These are phyloP conservation scores for Ophraella communa DNA, from an alignment of 2,888 invertebrate species.

Conservation along the genomic window DNA sequence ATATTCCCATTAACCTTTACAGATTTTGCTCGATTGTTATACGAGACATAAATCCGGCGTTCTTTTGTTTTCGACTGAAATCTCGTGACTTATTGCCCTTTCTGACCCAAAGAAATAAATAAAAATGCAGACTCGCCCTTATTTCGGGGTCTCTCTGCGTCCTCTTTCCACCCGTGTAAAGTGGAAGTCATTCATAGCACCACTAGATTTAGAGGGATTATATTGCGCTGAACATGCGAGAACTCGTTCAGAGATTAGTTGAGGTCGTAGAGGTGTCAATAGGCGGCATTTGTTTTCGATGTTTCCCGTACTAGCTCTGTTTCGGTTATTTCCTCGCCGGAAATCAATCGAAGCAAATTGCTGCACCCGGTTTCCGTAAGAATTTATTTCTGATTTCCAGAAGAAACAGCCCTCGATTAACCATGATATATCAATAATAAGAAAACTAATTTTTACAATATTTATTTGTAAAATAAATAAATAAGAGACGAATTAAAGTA, in stretches of 20 bases:
- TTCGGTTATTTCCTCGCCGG: conserved; percentile 4
- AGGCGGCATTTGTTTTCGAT: conserved; percentile 29
- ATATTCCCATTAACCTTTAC: conserved; percentile 28
- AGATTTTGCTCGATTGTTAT: conserved; percentile 25
- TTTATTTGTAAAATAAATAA: too few species aligned
- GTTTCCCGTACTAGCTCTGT: conserved; percentile 15
- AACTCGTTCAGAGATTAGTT: conserved; percentile 28
- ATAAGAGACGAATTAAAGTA: too few species aligned
- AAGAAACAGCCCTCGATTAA: too few species aligned
- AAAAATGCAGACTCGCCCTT: conserved; percentile 26
- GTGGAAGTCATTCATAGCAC: conserved; percentile 26
- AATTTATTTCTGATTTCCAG: background rate
- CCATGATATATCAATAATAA: too few species aligned
- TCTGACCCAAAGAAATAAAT: conserved; percentile 26
- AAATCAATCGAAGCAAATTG: background rate
- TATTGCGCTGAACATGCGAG: conserved; percentile 27
- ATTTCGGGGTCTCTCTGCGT: conserved; percentile 17
- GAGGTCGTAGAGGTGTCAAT: conserved; percentile 33
- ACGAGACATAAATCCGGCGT: conserved; percentile 24
- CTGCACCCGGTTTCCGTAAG: background rate
- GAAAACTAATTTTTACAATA: too few species aligned
- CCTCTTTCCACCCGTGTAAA: conserved; percentile 10
- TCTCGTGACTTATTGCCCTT: conserved; percentile 32
- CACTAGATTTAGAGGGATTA: conserved; percentile 32
- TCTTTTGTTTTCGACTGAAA: conserved; percentile 33